A percentile compares a stretch with the other conserved stretches of the same genome.
Evolutionary conservation across 1,140 invertebrate genomes (phyloP).

Genomic region (Drosophila setifemur): DNA sequence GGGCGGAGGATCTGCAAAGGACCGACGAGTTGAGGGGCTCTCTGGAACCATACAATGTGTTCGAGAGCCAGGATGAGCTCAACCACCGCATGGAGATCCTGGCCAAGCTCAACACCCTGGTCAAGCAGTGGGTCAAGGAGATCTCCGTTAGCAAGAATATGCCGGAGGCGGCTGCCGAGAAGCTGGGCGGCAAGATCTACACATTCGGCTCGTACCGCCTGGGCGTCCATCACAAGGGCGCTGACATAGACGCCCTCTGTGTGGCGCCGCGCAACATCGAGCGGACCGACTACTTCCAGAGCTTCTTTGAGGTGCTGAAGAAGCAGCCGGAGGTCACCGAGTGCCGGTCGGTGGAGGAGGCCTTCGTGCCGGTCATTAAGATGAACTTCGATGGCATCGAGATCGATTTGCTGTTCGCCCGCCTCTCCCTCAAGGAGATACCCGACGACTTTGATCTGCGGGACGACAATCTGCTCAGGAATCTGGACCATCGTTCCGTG

Average conservation of each 20-base stretch:
- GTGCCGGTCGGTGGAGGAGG: slow-evolving; percentile 94
- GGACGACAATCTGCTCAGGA: slow-evolving; percentile 96
- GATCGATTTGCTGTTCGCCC: slow-evolving; percentile 98
- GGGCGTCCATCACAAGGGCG: slow-evolving; percentile 97
- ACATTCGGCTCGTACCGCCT: slow-evolving; percentile 98
- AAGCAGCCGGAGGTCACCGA: slow-evolving; percentile 91
- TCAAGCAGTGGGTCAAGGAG: slow-evolving; percentile 96
- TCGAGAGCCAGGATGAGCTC: slow-evolving; percentile 95
- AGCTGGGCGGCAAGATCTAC: slow-evolving; percentile 98
- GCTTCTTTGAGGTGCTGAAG: slow-evolving; percentile 96
- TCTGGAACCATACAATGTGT: slow-evolving; percentile 93
- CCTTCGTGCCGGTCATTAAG: slow-evolving; percentile 99
- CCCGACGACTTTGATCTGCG: slow-evolving; percentile 92
- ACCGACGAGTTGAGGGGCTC: slow-evolving; percentile 92
- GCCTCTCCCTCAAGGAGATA: slow-evolving; percentile 96
- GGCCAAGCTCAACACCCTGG: slow-evolving; percentile 93
- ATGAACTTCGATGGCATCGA: slow-evolving; percentile 99
- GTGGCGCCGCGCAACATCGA: slow-evolving; percentile 98
- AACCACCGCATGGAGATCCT: slow-evolving; percentile 93
- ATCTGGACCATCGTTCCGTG: slow-evolving; percentile 98
- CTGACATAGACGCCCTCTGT: slow-evolving; percentile 99
- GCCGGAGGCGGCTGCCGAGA: slow-evolving; percentile 92
- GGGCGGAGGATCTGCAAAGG: slow-evolving; percentile 91
- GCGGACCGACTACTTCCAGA: slow-evolving; percentile 96
- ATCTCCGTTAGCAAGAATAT: slow-evolving; percentile 94